A percentile compares a stretch with the other conserved stretches of the same genome.
phyloP scores from a whole-genome alignment of 2,888 invertebrate genomes.

The Pristionchus fissidentatus region DNA sequence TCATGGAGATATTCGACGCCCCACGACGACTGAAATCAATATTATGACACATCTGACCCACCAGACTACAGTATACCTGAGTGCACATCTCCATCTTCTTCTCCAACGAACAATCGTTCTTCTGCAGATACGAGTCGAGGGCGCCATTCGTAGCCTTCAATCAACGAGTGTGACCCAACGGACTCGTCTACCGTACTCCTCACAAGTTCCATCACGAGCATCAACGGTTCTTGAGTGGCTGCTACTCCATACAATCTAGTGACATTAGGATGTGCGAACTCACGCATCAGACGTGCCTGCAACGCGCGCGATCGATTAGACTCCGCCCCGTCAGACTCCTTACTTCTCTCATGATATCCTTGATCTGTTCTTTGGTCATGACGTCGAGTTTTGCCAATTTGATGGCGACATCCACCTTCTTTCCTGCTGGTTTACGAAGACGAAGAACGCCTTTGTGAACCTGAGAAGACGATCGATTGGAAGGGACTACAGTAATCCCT shows the following conservation, averaged over 20 bases:
- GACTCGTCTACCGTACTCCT: constrained; percentile 10
- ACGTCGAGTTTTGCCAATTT: constrained; percentile 43
- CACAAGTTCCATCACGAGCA: constrained; percentile 46
- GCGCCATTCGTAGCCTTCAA: constrained; percentile 31
- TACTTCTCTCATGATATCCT: constrained; percentile 48
- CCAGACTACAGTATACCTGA: constrained; percentile 35
- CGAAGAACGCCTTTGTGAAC: constrained; percentile 43
- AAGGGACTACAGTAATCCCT: neutral
- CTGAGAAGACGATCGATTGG: neutral
- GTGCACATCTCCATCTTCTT: constrained; percentile 46
- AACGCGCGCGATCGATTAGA: neutral
- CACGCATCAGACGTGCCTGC: constrained; percentile 45
- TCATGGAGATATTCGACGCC: constrained; percentile 61
- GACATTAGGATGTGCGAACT: constrained; percentile 41
- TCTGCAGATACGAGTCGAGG: constrained; percentile 37
- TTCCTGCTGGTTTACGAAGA: neutral
- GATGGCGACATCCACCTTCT: constrained; percentile 45
- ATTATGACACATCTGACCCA: neutral
- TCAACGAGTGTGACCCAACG: neutral
- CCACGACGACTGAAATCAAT: constrained; percentile 54
- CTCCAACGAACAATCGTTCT: constrained; percentile 36
- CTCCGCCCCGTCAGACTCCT: neutral
- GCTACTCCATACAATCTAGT: constrained; percentile 37
- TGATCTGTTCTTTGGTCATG: constrained; percentile 49
- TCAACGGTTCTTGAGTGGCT: constrained; percentile 38